Base-by-base conservation (phyloP, 2,113 vertebrate genomes). In the Crotalus helleri region DNA sequence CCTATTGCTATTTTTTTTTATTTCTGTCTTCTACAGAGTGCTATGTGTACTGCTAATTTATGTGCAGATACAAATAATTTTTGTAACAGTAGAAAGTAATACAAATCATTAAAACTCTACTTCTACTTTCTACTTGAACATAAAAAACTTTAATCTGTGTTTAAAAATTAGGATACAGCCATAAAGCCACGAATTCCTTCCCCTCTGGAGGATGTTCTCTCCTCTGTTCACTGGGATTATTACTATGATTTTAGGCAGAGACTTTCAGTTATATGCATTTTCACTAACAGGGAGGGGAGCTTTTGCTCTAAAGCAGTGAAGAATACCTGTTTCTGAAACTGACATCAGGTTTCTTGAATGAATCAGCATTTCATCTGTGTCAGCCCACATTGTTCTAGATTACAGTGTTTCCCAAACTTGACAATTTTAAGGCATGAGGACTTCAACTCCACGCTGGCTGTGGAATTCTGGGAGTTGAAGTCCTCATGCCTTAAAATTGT, bases 201-300 rank as follows among this genome's bases (percentile, higher is more conserved):
- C 26, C 1, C 85, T n/a, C 87, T 55, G 87, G 5, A 55, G n/a
- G 3, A 24, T 1, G 94, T 96, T 96, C 85, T 53, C 92, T 93
- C 17, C 90, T 91, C 81, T 74, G 10, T 96, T 94, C 5, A 0
- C 92, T 61, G 87, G 51, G 46, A 11, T 93, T 54, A 91, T 57
- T 44, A 69, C n/a, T 33, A 4, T 51, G 4, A 51, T 29, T 69
- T 64, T 69, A 90, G 29, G 23, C 13, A 69, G 26, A 81, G 3
- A 44, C 10, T 89, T 58, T 19, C 29, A 23, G 33, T 59, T 46
- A 89, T 59, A 39, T 59, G 33, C 33, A 89, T 46, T 89, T 59
- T 59, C 39, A 89, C 1, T 33, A 57, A 21, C 6, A 8, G 24
- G 88, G 57, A 59, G 57, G 88, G 26, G 44, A 46, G 15, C 8